phyloP scores from a whole-genome alignment of 2,888 invertebrate species.

The Platycheirus albimanus region DNA sequence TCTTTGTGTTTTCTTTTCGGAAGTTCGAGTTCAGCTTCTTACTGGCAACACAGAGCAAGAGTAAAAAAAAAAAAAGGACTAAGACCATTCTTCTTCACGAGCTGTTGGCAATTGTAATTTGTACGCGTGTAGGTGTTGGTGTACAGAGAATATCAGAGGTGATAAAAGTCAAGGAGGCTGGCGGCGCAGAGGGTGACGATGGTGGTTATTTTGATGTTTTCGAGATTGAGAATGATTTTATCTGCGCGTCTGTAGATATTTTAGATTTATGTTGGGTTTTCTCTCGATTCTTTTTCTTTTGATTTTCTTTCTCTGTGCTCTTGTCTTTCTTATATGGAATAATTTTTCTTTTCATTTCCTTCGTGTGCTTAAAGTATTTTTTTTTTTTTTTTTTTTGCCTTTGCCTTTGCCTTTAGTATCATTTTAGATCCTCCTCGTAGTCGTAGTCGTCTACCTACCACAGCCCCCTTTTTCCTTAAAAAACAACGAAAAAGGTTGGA shows the following conservation, averaged over 20 bases:
- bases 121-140: conserved; percentile 32
- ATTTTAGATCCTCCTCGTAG: conserved; percentile 24
- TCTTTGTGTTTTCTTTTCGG: conserved; percentile 44
- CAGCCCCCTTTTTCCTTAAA: conserved; percentile 22
- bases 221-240: conserved; percentile 69
- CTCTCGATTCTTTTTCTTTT: conserved; percentile 8
- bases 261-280: conserved; percentile 58
- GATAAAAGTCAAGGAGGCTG: conserved; percentile 56
- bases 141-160: conserved; percentile 60
- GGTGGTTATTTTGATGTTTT: conserved; percentile 62
- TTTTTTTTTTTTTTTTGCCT: too few species aligned
- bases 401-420: conserved; percentile 36
- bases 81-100: conserved; percentile 60
- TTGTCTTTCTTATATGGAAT: conserved; percentile 1
- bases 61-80: conserved; percentile 20
- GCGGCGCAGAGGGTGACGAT: neutral
- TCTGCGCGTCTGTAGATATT: conserved; percentile 67
- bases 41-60: conserved; percentile 12
- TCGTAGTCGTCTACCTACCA: conserved; percentile 33
- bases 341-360: conserved; percentile 45
- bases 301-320: neutral
- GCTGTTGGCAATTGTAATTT: conserved; percentile 70
- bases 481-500: conserved; percentile 29
- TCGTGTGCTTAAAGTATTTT: conserved; percentile 38
- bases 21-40: conserved; percentile 39